Conservation (phyloP, 2,113 vertebrate genomes). For the Camelus bactrianus region DNA sequence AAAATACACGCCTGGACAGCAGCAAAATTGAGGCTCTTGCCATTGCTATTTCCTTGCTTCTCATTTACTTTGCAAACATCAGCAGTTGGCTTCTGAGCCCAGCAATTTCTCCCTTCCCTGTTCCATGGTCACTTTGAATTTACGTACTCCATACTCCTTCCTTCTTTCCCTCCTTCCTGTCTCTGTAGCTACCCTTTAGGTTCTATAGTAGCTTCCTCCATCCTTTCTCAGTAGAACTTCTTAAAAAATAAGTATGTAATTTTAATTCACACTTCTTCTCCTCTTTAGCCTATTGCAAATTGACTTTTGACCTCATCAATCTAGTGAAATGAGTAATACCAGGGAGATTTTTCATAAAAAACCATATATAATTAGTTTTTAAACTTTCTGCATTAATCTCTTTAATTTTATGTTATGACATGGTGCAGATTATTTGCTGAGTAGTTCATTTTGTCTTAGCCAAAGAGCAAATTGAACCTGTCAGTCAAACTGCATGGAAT, state of each 20-base stretch:
- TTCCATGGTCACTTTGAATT: background rate
- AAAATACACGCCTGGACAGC: background rate
- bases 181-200: background rate
- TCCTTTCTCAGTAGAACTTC: background rate
- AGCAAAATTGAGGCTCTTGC: background rate
- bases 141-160: too few relatives aligned
- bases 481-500: constrained; percentile 55
- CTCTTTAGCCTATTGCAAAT: background rate
- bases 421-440: constrained; percentile 35
- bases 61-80: background rate
- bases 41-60: background rate
- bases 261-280: background rate
- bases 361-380: constrained; percentile 18
- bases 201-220: background rate
- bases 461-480: constrained; percentile 61
- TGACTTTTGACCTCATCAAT: constrained; percentile 30
- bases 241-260: constrained; percentile 6
- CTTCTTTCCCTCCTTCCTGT: background rate
- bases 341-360: constrained; percentile 57
- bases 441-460: constrained; percentile 54
- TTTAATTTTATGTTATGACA: constrained; percentile 63
- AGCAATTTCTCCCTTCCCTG: background rate
- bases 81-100: background rate
- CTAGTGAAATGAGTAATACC: background rate
- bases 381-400: constrained; percentile 45